Percentiles rank a stretch among this genome's conserved stretches.
phyloP scores from a whole-genome alignment of 2,797 vertebrate genomes.

The Zalophus californianus region DNA sequence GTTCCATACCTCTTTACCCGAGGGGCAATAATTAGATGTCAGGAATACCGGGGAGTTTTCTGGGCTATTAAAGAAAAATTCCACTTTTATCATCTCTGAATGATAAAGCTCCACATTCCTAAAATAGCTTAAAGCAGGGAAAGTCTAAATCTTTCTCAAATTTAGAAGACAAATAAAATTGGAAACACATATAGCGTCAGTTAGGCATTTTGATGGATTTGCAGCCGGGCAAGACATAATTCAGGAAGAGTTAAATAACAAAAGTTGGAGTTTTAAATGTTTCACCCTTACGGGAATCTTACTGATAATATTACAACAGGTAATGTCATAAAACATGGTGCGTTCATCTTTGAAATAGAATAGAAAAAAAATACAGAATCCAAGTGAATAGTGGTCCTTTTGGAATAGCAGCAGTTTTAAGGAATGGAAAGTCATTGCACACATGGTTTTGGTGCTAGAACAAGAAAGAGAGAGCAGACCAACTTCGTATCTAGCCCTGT shows the following conservation, averaged over 20 bases:
- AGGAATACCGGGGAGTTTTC: slow-evolving; percentile 44
- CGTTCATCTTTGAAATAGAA: slow-evolving; percentile 20
- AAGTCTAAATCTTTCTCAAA: slow-evolving; percentile 50
- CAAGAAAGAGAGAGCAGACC: slow-evolving; percentile 18
- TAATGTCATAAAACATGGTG: neutral
- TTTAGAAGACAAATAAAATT: slow-evolving; percentile 44
- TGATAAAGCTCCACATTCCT: slow-evolving; percentile 65
- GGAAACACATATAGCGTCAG: slow-evolving; percentile 5
- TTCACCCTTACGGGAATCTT: slow-evolving; percentile 21
- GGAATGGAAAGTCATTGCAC: neutral
- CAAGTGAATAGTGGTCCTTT: slow-evolving; percentile 5
- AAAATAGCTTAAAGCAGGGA: slow-evolving; percentile 61
- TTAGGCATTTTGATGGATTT: slow-evolving; percentile 49
- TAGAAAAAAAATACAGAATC: neutral
- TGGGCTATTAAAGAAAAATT: slow-evolving; percentile 54
- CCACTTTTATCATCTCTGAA: slow-evolving; percentile 66
- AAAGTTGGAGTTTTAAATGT: slow-evolving; percentile 36
- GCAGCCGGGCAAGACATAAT: neutral
- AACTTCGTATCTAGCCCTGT: slow-evolving; percentile 46
- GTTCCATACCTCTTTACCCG: slow-evolving; percentile 53
- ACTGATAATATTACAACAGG: neutral
- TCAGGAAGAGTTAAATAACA: slow-evolving; percentile 23
- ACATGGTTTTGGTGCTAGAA: slow-evolving; percentile 38
- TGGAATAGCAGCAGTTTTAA: slow-evolving; percentile 33
- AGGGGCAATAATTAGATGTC: slow-evolving; percentile 46